Evolutionary conservation across 2,888 invertebrate species (phyloP).

Genomic region (Epiblema foenella): DNA sequence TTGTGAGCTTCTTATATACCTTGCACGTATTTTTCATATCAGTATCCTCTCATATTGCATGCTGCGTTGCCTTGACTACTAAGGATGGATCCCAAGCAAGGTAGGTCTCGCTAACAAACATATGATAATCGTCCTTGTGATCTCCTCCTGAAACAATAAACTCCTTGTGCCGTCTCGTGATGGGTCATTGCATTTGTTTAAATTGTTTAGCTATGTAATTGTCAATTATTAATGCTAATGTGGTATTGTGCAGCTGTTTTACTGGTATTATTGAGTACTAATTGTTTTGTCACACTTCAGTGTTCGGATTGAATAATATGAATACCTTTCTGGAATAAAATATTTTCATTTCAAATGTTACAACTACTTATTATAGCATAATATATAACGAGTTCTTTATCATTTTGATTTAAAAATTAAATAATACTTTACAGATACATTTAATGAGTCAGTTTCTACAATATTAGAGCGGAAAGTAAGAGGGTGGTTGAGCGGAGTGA

Average conservation of each 20-base stretch:
- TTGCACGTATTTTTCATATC: slow-evolving; percentile 63
- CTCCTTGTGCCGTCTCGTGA: slow-evolving; percentile 35
- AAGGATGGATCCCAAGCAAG: slow-evolving; percentile 82
- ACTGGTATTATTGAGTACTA: neutral
- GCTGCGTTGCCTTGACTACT: slow-evolving; percentile 74
- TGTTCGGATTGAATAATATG: neutral
- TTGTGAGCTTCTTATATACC: slow-evolving; percentile 51
- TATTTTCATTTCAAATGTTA: neutral
- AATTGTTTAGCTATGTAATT: slow-evolving; percentile 39
- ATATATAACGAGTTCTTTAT: neutral
- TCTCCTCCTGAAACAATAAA: slow-evolving; percentile 41
- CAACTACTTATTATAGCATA: neutral
- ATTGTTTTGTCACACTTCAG: slow-evolving; percentile 1
- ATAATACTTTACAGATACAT: slow-evolving; percentile 67
- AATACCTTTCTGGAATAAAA: no score
- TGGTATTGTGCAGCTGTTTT: slow-evolving; percentile 20
- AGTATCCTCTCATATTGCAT: slow-evolving; percentile 79
- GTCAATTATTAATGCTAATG: slow-evolving; percentile 33
- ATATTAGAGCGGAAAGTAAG: slow-evolving; percentile 78
- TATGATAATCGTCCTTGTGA: slow-evolving; percentile 44
- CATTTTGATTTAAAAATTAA: neutral
- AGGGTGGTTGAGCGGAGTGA: slow-evolving; percentile 79
- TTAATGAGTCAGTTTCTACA: slow-evolving; percentile 77
- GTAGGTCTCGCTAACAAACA: slow-evolving; percentile 71
- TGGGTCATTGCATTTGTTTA: slow-evolving; percentile 41